These are phyloP conservation scores for Aurelia sp. DNA, from an alignment of 30 jellyfish, hydroid and myxozoan genomes.

Conservation along the genomic window DNA sequence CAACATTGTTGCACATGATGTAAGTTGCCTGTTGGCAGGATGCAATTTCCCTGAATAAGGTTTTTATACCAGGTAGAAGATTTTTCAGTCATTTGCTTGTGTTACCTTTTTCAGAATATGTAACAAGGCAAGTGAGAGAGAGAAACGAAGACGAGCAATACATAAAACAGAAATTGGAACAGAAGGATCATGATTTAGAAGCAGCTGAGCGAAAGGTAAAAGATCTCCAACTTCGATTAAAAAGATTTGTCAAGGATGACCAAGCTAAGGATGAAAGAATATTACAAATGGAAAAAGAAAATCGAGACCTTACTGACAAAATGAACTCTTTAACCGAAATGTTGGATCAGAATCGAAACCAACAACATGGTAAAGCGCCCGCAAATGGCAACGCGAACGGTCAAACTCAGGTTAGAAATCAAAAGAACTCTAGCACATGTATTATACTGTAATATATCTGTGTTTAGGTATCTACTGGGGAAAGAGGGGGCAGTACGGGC, in stretches of 20 bases:
- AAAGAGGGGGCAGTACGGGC: neutral
- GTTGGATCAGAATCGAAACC: conserved; percentile 68
- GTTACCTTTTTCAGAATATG: conserved; percentile 37
- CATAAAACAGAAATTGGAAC: conserved; percentile 60
- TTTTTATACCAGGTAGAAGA: no score
- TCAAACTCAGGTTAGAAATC: conserved; percentile 5
- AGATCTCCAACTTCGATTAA: conserved; percentile 90
- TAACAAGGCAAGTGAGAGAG: conserved; percentile 86
- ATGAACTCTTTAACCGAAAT: conserved; percentile 65
- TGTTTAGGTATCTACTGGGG: neutral
- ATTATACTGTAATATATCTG: conserved; percentile 36
- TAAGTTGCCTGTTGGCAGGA: no score
- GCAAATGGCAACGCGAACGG: conserved; percentile 6
- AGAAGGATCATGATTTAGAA: conserved; percentile 79
- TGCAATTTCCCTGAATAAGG: no score
- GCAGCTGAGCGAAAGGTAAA: conserved; percentile 86
- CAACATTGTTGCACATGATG: no score
- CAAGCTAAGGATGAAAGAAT: conserved; percentile 89
- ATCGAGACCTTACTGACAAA: conserved; percentile 64
- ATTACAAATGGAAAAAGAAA: conserved; percentile 76
- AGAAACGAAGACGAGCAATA: conserved; percentile 78
- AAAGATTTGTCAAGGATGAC: conserved; percentile 88
- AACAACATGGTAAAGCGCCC: neutral
- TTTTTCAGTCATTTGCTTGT: no score
- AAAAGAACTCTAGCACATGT: conserved; percentile 63